phyloP scores from a whole-genome alignment of 2,797 vertebrate species.

The Anniella stebbinsi region DNA sequence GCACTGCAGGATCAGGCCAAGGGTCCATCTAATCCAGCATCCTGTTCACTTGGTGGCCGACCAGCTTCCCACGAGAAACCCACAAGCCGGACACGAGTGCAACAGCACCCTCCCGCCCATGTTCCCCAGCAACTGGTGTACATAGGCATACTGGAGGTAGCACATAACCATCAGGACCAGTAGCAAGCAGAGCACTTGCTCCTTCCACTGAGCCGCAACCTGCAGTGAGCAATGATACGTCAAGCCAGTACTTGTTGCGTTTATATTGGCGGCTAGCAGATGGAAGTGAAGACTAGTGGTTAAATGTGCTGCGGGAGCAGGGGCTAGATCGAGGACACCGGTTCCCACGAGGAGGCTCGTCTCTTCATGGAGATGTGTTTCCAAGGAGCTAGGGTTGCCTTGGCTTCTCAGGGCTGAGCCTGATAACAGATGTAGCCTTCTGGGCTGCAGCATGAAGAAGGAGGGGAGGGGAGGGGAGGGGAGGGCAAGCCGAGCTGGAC shows the following conservation, averaged over 20 bases:
- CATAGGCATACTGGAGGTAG: no score
- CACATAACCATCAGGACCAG: no score
- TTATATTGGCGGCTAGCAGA: background rate
- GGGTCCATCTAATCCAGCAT: no score
- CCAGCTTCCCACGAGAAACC: no score
- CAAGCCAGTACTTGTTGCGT: background rate
- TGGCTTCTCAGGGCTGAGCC: background rate
- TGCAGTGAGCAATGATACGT: background rate
- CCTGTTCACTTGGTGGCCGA: no score
- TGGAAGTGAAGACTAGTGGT: background rate
- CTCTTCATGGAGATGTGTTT: background rate
- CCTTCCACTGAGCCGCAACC: background rate
- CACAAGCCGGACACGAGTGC: no score
- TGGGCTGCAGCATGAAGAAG: background rate
- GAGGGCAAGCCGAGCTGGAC: background rate
- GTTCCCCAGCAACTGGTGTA: no score
- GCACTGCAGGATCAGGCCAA: no score
- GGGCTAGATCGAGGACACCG: background rate
- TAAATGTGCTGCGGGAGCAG: no score
- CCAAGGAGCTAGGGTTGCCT: background rate
- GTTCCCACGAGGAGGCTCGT: no score
- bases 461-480: background rate
- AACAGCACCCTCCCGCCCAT: no score
- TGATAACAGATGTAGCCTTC: conserved; percentile 1
- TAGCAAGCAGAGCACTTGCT: no score